A percentile compares a stretch with the other conserved stretches of the same genome.
phyloP scores from a whole-genome alignment of 1,140 invertebrate genomes.

The Zophobas morio region DNA sequence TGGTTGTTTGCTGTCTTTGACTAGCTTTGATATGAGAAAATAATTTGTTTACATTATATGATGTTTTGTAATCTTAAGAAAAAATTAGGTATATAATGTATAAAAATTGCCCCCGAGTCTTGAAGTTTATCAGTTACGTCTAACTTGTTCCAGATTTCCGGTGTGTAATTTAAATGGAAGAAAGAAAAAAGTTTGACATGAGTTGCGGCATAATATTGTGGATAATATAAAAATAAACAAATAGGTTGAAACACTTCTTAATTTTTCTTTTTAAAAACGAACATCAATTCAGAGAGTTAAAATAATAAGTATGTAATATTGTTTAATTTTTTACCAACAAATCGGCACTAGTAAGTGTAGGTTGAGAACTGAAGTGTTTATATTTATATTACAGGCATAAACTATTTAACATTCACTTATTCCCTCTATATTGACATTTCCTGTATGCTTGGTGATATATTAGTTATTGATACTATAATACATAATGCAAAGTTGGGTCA shows the following conservation, averaged over 20 bases:
- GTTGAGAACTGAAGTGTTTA: conserved; percentile 4
- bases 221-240: no score
- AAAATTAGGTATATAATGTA: neutral
- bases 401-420: conserved; percentile 24
- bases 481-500: neutral
- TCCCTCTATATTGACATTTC: conserved; percentile 18
- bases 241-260: no score
- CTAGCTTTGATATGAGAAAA: no score
- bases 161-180: no score
- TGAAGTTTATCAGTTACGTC: neutral
- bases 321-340: neutral
- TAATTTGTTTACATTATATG: no score
- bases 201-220: no score
- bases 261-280: no score
- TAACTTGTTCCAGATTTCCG: neutral
- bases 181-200: no score
- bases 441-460: neutral
- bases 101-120: neutral
- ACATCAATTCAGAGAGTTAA: neutral
- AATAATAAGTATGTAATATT: neutral
- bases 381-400: conserved; percentile 24
- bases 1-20: no score
- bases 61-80: neutral
- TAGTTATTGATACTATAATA: conserved; percentile 6
- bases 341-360: neutral